Percentiles rank a stretch among this genome's conserved stretches.
These are phyloP conservation scores for Nansenia antarctica DNA, from an alignment of 2,113 vertebrate genomes.

Conservation along the genomic window DNA sequence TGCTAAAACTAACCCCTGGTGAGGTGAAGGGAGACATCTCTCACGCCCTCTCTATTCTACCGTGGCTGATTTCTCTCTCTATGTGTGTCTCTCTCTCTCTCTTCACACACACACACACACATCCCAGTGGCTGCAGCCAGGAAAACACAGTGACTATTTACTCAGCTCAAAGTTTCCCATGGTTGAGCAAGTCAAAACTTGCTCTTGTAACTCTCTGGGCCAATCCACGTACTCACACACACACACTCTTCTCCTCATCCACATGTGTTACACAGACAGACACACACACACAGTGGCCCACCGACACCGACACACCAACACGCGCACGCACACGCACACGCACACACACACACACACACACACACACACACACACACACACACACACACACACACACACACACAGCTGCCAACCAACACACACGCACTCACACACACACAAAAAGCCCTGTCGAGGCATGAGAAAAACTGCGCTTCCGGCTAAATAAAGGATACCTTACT, in stretches of 20 bases:
- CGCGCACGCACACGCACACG: conserved; percentile 18
- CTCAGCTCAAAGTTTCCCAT: conserved; percentile 77
- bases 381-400: conserved; percentile 5
- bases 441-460: not conserved
- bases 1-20: conserved; percentile 61
- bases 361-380: conserved; percentile 42
- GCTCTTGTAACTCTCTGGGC: conserved; percentile 62
- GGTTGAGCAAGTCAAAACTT: conserved; percentile 75
- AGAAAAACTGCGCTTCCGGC: no score
- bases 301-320: not conserved
- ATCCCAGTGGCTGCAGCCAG: conserved; percentile 48
- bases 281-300: not conserved
- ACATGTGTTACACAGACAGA: conserved; percentile 14
- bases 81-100: no score
- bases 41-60: conserved; percentile 39
- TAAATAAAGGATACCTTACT: no score
- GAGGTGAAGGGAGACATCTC: conserved; percentile 48
- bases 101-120: conserved; percentile 29
- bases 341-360: conserved; percentile 48
- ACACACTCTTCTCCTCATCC: conserved; percentile 14
- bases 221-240: conserved; percentile 34
- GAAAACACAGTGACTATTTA: conserved; percentile 75
- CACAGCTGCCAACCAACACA: no score
- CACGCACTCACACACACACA: not conserved
- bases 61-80: conserved; percentile 28